Base-by-base conservation (phyloP, 2,888 invertebrate species). In the Apamea epomidion region DNA sequence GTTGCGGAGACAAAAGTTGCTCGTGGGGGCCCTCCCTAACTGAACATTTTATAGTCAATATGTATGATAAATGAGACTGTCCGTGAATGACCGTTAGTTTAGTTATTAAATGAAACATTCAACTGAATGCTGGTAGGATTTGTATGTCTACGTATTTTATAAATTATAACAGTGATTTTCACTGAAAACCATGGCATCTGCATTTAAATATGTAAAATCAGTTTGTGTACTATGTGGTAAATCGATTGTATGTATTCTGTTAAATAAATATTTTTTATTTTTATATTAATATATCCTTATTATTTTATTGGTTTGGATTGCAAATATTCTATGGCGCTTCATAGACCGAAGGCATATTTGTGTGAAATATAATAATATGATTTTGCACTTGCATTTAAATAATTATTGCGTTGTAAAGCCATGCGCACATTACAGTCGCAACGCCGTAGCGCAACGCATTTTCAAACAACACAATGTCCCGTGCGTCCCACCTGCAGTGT, bases 11-110 rank as follows among this genome's bases (percentile, higher is more conserved):
- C 18, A 51, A 54, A 54, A 12, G 25, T 58, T n/a, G 25, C 58
- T 58, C 25, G 4, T 58, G 4, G 25, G 58, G 3, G 0, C 3
- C 2, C 3, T 58, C 12, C 12, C 4, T 25, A 58, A 29, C 25
- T 65, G 42, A 42, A 10, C 5, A 5, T 42, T 64, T 18, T 80
- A 64, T 54, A 37, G 62, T 80, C 21, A 72, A 81, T 54, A 62
- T 71, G 12, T 58, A 64, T 51, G n/a, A 60, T 48, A 48, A 32
- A 48, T 45, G 12, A 21, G 48, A n/a, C 14, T 29, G 18, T n/a
- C n/a, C n/a, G n/a, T n/a, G 18, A 37, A 48, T 51, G 21, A 32
- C 42, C 2, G 18, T 68, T 68, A 45, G 16, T 81, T 68, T 62
- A 69, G 25, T 62, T n/a, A 68, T 42, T 10, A 45, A 62, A 32